Conservation (phyloP, 1,140 invertebrate species). For the Leptinotarsa texana region DNA sequence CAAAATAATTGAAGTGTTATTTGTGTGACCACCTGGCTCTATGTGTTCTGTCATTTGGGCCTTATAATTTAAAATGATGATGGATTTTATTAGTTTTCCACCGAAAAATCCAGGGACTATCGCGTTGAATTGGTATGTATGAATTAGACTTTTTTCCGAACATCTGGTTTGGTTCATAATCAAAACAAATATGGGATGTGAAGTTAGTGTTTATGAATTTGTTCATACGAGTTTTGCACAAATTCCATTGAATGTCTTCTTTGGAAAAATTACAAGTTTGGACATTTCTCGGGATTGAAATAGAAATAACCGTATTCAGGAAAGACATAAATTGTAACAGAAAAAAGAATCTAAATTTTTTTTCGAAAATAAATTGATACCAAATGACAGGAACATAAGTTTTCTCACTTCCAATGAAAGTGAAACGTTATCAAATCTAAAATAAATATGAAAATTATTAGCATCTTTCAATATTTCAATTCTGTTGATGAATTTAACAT, state of each 20-base stretch:
- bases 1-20: slow-evolving; percentile 34
- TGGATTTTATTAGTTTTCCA: slow-evolving; percentile 42
- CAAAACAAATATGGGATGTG: slow-evolving; percentile 24
- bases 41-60: slow-evolving; percentile 38
- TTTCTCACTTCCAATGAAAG: too few relatives aligned
- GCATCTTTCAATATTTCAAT: too few relatives aligned
- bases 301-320: too few relatives aligned
- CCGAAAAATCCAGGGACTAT: slow-evolving; percentile 42
- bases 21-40: slow-evolving; percentile 47
- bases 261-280: too few relatives aligned
- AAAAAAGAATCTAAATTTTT: too few relatives aligned
- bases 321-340: too few relatives aligned
- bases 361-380: too few relatives aligned
- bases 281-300: too few relatives aligned
- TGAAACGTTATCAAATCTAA: too few relatives aligned
- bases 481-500: too few relatives aligned
- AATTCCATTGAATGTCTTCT: background rate
- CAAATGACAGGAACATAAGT: too few relatives aligned
- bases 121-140: slow-evolving; percentile 45
- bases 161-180: slow-evolving; percentile 25
- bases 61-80: slow-evolving; percentile 42
- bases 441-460: too few relatives aligned
- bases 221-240: slow-evolving; percentile 2
- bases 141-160: slow-evolving; percentile 18
- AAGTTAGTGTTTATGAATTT: slow-evolving; percentile 5